Evolutionary conservation across 2,113 vertebrate species (phyloP).

Genomic region (Otus sunia): DNA sequence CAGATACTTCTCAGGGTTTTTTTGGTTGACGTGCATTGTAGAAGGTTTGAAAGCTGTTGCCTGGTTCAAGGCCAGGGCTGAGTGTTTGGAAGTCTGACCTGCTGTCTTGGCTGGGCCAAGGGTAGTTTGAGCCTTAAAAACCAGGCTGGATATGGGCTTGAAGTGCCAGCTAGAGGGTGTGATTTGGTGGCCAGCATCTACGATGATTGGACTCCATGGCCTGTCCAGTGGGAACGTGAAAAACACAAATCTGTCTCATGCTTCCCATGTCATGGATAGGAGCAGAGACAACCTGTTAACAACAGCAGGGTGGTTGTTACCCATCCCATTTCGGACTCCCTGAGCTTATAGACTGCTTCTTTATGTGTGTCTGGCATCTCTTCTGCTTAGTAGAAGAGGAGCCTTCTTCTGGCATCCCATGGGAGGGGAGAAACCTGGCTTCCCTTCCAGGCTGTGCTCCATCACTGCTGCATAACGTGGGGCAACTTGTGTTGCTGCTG

Average conservation of each 20-base stretch:
- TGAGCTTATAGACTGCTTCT: background rate
- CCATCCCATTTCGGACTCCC: background rate
- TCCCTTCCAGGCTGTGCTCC: background rate
- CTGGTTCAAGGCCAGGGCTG: background rate
- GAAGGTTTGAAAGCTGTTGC: background rate
- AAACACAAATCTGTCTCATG: background rate
- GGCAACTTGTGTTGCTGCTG: background rate
- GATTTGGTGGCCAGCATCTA: background rate
- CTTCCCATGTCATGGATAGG: rapidly evolving
- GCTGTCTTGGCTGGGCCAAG: background rate
- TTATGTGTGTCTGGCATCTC: background rate
- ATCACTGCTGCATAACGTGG: background rate
- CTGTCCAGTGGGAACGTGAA: background rate
- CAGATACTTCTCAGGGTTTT: background rate
- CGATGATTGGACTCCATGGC: background rate
- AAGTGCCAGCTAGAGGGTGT: background rate
- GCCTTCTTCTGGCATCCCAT: background rate
- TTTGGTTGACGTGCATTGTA: background rate
- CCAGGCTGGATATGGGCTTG: background rate
- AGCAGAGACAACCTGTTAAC: background rate
- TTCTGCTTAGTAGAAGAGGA: background rate
- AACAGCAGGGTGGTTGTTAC: background rate
- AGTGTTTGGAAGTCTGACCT: background rate
- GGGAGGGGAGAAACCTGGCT: background rate
- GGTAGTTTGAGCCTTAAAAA: background rate